A percentile compares a stretch with the other conserved stretches of the same genome.
Evolutionary conservation across 2,113 vertebrate genomes (phyloP).

Genomic region (Ahaetulla prasina): DNA sequence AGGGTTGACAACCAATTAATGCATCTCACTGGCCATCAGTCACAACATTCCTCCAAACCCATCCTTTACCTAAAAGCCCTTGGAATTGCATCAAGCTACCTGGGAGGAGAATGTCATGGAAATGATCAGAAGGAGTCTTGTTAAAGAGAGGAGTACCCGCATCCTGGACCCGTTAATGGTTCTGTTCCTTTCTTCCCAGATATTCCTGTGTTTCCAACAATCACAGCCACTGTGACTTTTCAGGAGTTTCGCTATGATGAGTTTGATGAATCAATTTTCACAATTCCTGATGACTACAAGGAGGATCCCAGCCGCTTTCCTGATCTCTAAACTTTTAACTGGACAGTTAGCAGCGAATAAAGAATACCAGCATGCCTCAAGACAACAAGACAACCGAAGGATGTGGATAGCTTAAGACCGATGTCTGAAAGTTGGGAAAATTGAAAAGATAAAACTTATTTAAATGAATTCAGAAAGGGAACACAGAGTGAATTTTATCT

Average conservation of each 20-base stretch:
- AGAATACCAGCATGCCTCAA: slow-evolving; percentile 1
- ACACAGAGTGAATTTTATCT: slow-evolving; percentile 3
- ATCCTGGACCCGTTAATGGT: not conserved
- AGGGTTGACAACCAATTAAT: not conserved
- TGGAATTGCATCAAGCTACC: too few species aligned
- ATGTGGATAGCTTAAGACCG: not conserved
- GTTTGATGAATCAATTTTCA: slow-evolving; percentile 89
- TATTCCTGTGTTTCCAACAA: slow-evolving; percentile 96
- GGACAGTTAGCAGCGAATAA: not conserved
- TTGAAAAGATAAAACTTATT: slow-evolving; percentile 41
- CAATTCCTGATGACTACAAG: slow-evolving; percentile 91
- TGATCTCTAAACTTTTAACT: slow-evolving; percentile 79
- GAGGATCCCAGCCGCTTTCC: slow-evolving; percentile 98
- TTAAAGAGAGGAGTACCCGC: not conserved
- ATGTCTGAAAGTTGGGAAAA: not conserved
- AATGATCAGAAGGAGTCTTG: not conserved
- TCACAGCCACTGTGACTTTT: slow-evolving; percentile 98
- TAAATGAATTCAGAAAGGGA: slow-evolving; percentile 48
- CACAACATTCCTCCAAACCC: too few species aligned
- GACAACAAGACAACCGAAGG: not conserved
- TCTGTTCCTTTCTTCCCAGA: slow-evolving; percentile 62
- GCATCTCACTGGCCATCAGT: not conserved
- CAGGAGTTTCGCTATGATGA: slow-evolving; percentile 96
- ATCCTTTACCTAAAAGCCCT: not conserved
- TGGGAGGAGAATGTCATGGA: not conserved